phyloP scores from a whole-genome alignment of 2,113 vertebrate species.

The Turnix velox region DNA sequence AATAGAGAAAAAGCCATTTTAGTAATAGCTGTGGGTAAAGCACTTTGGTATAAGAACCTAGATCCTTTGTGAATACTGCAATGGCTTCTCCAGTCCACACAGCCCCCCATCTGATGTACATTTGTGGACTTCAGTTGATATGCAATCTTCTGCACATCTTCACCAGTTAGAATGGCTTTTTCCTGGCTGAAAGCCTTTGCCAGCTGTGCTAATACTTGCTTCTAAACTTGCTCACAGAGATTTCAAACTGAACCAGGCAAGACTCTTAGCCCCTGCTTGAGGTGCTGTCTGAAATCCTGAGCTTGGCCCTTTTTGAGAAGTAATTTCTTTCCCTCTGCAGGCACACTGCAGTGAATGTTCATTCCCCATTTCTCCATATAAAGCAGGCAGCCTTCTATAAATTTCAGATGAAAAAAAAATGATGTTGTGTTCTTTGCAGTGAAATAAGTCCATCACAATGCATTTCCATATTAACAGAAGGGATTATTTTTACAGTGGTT shows the following conservation, averaged over 20 bases:
- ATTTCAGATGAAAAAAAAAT: background rate
- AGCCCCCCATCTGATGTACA: background rate
- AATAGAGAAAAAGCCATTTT: background rate
- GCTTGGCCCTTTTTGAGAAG: conserved; percentile 26
- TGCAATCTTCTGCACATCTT: background rate
- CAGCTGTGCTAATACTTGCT: conserved; percentile 35
- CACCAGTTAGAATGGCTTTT: background rate
- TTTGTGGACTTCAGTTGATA: background rate
- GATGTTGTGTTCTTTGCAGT: background rate
- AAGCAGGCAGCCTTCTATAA: background rate
- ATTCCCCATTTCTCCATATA: background rate
- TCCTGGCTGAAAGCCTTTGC: conserved; percentile 34
- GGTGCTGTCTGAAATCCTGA: conserved; percentile 22
- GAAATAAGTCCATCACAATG: background rate
- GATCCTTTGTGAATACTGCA: background rate
- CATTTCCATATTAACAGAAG: background rate
- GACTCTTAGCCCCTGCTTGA: conserved; percentile 40
- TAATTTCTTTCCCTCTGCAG: conserved; percentile 1
- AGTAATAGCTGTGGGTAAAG: background rate
- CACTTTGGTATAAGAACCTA: background rate
- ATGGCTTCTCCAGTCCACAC: background rate
- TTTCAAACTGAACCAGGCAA: conserved; percentile 53
- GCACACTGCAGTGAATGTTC: background rate
- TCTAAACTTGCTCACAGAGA: conserved; percentile 29
- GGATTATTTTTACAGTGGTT: background rate